Base-by-base conservation (phyloP, 2,888 invertebrate genomes). In the Coecobrya sp. region DNA sequence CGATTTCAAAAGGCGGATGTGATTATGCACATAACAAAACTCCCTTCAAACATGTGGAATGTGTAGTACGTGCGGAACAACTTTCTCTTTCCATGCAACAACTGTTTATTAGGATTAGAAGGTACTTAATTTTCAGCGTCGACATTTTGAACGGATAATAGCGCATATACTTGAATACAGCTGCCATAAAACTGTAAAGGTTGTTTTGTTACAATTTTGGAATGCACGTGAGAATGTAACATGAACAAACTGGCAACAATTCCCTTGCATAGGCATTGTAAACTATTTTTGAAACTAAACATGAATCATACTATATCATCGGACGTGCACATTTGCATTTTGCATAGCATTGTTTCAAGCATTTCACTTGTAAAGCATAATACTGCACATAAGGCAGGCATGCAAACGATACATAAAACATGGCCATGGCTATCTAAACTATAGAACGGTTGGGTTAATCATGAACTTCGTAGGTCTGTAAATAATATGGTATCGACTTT, bases 1-100 rank as follows among this genome's bases (percentile, higher is more conserved):
- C 2, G 70, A 70, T 82, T 84, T 82, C 70, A 70, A 89, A 70
- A 82, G 84, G 62, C 89, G 89, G 89, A 89, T 89, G 81, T 89
- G 68, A 89, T 82, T 82, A 84, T 87, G 62, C 27, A 65, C 45
- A 45, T 62, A 79, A 42, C 45, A 81, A 81, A 42, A 27, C 52
- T 27, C 27, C 55, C 27, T 27, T 52, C n/a, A 76, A 49, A 25
- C 10, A 22, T 62, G 62, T n/a, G 25, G 25, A 62, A 62, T 62
- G 62, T 25, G 25, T 10, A 45, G 0, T 76, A 7, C 45, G 25
- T 76, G 81, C 59, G 70, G 70, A 89, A 81, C 82, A 89, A 82
- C 89, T 84, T 89, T 82, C 89, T 82, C 89, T 89, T 89, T 82
- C 73, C 89, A 82, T 82, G 82, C 19, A 59, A 22, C 45, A 45